Evolutionary conservation across 2,797 vertebrate genomes (phyloP).

Genomic region (Siniperca scherzeri): DNA sequence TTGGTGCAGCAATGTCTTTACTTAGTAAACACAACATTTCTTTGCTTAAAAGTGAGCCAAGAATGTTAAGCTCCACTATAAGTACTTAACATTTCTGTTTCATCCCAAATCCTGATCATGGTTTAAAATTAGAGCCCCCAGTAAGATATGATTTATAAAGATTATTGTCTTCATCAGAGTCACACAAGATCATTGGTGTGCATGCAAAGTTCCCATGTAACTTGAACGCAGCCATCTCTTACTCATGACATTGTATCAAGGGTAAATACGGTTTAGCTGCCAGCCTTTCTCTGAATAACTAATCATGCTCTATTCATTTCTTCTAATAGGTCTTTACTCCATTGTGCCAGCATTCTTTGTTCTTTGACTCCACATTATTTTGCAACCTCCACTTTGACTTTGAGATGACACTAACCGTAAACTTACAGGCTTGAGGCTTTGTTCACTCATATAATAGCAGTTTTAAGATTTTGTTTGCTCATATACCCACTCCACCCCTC

Average conservation of each 20-base stretch:
- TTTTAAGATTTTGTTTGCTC: slow-evolving; percentile 70
- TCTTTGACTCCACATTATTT: slow-evolving; percentile 71
- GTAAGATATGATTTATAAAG: background rate
- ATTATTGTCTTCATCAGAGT: slow-evolving; percentile 19
- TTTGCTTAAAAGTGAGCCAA: background rate
- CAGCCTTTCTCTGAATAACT: slow-evolving; percentile 59
- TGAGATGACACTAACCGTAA: slow-evolving; percentile 70
- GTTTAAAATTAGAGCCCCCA: background rate
- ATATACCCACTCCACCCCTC: slow-evolving; percentile 53
- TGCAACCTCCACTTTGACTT: slow-evolving; percentile 78
- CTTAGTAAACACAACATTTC: background rate
- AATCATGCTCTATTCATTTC: slow-evolving; percentile 67
- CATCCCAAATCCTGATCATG: slow-evolving; percentile 5
- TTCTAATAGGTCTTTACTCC: slow-evolving; percentile 57
- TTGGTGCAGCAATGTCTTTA: background rate
- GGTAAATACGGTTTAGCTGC: slow-evolving; percentile 51
- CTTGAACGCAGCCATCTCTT: slow-evolving; percentile 30
- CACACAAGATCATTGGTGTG: slow-evolving; percentile 1
- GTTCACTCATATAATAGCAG: slow-evolving; percentile 62
- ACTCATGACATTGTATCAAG: slow-evolving; percentile 28
- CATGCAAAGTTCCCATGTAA: slow-evolving; percentile 26
- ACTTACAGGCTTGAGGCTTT: slow-evolving; percentile 62
- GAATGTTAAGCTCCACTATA: background rate
- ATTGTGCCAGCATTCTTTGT: slow-evolving; percentile 71
- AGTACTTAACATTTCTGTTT: background rate